Percentiles rank a stretch among this genome's conserved stretches.
Conservation (phyloP, 2,797 vertebrate species). For the Dendrocincla fuliginosa region DNA sequence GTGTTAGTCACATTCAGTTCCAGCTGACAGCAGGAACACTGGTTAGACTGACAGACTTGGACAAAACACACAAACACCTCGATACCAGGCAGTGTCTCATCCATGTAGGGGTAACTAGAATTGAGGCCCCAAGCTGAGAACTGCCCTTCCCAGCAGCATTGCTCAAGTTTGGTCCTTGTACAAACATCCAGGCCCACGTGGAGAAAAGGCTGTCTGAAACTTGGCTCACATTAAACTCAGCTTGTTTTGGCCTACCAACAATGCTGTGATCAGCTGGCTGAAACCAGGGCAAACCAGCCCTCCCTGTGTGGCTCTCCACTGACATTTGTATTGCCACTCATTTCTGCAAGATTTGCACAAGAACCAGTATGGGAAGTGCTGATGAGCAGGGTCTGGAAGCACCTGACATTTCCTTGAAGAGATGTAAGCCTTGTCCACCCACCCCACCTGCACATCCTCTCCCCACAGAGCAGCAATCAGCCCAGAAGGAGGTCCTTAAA, state of each 20-base stretch:
- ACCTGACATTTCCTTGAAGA: background rate
- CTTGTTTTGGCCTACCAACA: background rate
- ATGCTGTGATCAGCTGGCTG: background rate
- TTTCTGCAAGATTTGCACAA: background rate
- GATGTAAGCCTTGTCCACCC: background rate
- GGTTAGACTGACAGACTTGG: background rate
- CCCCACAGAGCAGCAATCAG: background rate
- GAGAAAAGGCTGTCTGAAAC: background rate
- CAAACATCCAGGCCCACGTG: background rate
- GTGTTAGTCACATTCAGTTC: rapidly evolving
- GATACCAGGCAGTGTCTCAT: background rate
- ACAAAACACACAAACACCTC: background rate
- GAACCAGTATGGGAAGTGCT: rapidly evolving
- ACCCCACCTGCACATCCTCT: background rate
- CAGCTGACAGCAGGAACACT: background rate
- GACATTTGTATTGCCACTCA: rapidly evolving
- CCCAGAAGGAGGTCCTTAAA: background rate
- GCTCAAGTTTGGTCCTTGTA: background rate
- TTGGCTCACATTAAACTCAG: background rate
- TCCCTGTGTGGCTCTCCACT: background rate
- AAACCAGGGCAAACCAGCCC: background rate
- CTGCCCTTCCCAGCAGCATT: background rate
- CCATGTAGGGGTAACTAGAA: background rate
- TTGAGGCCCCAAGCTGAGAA: background rate
- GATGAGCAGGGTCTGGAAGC: background rate